phyloP scores from a whole-genome alignment of 1,140 invertebrate species.

The Apis cerana region DNA sequence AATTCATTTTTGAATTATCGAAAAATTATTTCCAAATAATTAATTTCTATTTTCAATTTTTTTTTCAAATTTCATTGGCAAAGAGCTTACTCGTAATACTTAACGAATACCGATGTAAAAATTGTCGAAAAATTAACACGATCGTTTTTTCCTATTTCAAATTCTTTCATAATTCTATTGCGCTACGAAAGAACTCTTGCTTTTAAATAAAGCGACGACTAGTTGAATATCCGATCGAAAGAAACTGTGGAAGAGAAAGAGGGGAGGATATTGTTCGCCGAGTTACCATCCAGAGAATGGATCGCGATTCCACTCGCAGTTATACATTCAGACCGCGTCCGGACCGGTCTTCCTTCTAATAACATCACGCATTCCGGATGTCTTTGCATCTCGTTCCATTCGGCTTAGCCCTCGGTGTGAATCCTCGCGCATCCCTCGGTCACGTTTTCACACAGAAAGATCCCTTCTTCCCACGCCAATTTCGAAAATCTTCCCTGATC shows the following conservation, averaged over 20 bases:
- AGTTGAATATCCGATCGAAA: too few relatives aligned
- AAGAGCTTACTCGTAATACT: too few relatives aligned
- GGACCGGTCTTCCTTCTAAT: conserved; percentile 34
- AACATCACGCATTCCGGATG: conserved; percentile 44
- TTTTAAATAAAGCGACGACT: too few relatives aligned
- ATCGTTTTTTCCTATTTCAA: too few relatives aligned
- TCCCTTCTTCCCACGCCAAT: neutral
- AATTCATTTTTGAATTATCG: too few relatives aligned
- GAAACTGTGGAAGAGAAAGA: neutral
- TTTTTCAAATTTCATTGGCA: too few relatives aligned
- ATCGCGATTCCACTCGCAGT: conserved; percentile 26
- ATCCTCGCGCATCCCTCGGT: neutral
- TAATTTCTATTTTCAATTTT: too few relatives aligned
- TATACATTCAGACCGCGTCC: conserved; percentile 17
- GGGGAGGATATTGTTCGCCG: neutral
- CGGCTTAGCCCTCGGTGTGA: neutral
- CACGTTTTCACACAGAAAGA: neutral
- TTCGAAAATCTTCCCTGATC: neutral
- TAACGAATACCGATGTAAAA: too few relatives aligned
- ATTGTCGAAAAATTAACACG: too few relatives aligned
- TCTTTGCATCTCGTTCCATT: conserved; percentile 16
- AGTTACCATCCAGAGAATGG: neutral
- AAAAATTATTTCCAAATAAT: too few relatives aligned
- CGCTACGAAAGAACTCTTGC: too few relatives aligned
- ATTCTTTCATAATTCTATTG: too few relatives aligned